These are phyloP conservation scores for Crioceris asparagi DNA, from an alignment of 2,888 invertebrate genomes.

Conservation along the genomic window DNA sequence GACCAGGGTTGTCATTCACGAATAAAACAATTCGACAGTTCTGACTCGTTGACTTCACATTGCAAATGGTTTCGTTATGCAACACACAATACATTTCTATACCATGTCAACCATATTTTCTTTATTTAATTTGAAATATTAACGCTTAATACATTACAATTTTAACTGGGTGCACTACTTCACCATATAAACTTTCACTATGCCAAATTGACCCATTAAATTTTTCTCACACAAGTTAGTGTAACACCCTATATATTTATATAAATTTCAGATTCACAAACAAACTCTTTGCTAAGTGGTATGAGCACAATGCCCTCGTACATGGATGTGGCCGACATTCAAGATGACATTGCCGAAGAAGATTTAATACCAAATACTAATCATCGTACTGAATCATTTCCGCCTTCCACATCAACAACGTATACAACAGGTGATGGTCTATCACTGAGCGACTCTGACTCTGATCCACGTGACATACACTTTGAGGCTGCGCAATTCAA, in stretches of 20 bases:
- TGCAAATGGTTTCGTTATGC: too few relatives aligned
- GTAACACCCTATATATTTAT: neutral
- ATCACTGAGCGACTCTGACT: constrained; percentile 33
- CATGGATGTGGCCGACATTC: constrained; percentile 31
- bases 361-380: constrained; percentile 27
- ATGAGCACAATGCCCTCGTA: constrained; percentile 35
- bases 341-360: constrained; percentile 33
- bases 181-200: too few relatives aligned
- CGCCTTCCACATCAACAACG: constrained; percentile 1
- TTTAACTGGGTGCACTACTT: too few relatives aligned
- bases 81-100: too few relatives aligned
- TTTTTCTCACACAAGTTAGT: neutral
- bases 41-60: too few relatives aligned
- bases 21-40: too few relatives aligned
- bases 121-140: too few relatives aligned
- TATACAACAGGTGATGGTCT: constrained; percentile 19
- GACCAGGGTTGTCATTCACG: too few relatives aligned
- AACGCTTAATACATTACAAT: too few relatives aligned
- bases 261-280: constrained; percentile 31
- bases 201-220: neutral
- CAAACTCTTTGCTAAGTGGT: constrained; percentile 32
- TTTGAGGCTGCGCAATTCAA: constrained; percentile 38
- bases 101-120: too few relatives aligned
- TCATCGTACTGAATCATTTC: neutral
- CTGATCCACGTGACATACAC: constrained; percentile 31